Evolutionary conservation across 2,113 vertebrate genomes (phyloP).

Genomic region (Rhabdomys dilectus): DNA sequence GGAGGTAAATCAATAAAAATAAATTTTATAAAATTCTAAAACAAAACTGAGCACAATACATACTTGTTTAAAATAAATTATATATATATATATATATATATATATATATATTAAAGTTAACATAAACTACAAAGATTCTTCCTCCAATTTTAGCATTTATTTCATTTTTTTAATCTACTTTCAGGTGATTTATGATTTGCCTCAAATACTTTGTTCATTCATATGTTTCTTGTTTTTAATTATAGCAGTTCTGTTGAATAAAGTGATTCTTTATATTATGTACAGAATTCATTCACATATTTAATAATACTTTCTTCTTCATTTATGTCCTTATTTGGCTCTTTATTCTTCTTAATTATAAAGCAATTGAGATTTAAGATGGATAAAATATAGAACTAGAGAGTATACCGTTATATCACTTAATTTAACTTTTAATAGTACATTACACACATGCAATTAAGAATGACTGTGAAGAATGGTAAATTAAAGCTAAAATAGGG

Average conservation of each 20-base stretch:
- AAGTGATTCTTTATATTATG: background rate
- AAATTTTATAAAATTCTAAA: background rate
- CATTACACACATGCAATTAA: slow-evolving; percentile 13
- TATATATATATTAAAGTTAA: no score
- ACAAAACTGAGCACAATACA: background rate
- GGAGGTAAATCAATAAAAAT: background rate
- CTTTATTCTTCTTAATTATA: slow-evolving; percentile 62
- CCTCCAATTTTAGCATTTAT: slow-evolving; percentile 1
- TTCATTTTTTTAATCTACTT: background rate
- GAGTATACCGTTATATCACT: background rate
- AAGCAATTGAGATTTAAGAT: slow-evolving; percentile 60
- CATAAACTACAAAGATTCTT: background rate
- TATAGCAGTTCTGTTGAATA: background rate
- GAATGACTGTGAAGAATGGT: slow-evolving; percentile 11
- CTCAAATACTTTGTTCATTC: background rate
- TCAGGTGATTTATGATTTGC: slow-evolving; percentile 15
- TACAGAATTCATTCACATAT: slow-evolving; percentile 23
- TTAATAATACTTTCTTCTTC: slow-evolving; percentile 13
- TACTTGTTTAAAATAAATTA: background rate
- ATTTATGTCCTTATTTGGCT: slow-evolving; percentile 46
- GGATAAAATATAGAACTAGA: slow-evolving; percentile 34
- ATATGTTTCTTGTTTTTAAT: background rate
- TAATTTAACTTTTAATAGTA: slow-evolving; percentile 58
- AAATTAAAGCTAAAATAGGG: slow-evolving; percentile 19
- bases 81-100: no score